phyloP scores from a whole-genome alignment of 2,888 invertebrate genomes.

The Pecten maximus region DNA sequence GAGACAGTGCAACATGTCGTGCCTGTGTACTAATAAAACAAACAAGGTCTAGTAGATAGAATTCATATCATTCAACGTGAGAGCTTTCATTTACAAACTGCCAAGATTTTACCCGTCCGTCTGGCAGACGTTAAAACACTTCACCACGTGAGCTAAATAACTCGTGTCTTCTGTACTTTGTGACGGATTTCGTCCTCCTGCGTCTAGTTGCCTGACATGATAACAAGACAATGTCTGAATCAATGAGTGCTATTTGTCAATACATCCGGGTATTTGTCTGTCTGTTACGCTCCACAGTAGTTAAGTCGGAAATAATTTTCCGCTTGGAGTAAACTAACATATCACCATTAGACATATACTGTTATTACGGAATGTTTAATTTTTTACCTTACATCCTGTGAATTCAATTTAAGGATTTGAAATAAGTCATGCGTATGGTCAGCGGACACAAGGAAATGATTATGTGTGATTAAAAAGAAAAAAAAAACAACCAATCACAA shows the following conservation, averaged over 20 bases:
- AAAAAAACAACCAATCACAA: too few relatives aligned
- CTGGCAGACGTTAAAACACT: neutral
- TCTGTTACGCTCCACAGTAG: neutral
- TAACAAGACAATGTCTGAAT: constrained; percentile 7
- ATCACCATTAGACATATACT: neutral
- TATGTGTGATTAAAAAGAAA: neutral
- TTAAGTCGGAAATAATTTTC: neutral
- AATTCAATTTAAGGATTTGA: neutral
- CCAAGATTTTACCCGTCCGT: neutral
- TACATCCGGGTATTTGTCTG: neutral
- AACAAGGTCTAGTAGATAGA: too few relatives aligned
- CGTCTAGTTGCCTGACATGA: neutral
- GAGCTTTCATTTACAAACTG: neutral
- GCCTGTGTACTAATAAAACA: too few relatives aligned
- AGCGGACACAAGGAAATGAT: neutral
- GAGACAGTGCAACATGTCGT: too few relatives aligned
- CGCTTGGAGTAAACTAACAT: neutral
- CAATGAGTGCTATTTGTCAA: neutral
- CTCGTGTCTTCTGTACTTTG: neutral
- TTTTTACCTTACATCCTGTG: neutral
- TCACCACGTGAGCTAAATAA: neutral
- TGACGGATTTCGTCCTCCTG: neutral
- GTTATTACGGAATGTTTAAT: neutral
- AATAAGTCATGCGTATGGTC: neutral
- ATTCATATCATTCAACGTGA: neutral